Conservation (phyloP, 2,113 vertebrate species). For the Calyptomena viridis region DNA sequence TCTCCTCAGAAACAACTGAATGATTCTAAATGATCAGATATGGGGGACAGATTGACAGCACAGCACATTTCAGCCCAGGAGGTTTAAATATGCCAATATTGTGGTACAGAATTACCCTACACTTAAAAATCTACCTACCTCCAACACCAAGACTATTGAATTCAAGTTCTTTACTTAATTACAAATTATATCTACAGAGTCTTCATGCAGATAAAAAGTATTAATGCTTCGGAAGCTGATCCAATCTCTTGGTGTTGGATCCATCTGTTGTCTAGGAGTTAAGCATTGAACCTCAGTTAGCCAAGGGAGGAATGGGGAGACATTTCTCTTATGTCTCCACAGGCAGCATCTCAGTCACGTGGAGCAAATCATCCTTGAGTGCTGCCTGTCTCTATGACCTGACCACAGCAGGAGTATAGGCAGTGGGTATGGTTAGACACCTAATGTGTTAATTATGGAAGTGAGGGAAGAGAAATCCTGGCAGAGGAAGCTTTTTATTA, state of each 20-base stretch:
- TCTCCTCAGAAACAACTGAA: not conserved
- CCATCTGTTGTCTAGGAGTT: not conserved
- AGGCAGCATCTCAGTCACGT: no score
- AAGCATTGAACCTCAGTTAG: not conserved
- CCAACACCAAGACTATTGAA: not conserved
- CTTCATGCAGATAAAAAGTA: not conserved
- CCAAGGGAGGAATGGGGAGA: not conserved
- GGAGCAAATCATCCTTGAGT: not conserved
- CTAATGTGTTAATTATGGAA: not conserved
- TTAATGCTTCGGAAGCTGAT: not conserved
- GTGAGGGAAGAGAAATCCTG: not conserved
- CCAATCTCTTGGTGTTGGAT: not conserved
- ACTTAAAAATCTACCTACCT: not conserved
- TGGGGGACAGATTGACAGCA: not conserved
- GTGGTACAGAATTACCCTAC: not conserved
- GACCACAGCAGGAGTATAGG: not conserved
- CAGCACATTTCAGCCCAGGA: not conserved
- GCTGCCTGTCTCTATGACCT: not conserved
- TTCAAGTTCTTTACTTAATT: not conserved
- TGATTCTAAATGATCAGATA: not conserved
- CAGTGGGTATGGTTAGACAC: not conserved
- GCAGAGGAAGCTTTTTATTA: not conserved
- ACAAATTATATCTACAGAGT: not conserved
- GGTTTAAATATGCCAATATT: not conserved
- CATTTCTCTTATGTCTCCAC: no score